Base-by-base conservation (phyloP, 2,113 vertebrate genomes). In the Bettongia penicillata region DNA sequence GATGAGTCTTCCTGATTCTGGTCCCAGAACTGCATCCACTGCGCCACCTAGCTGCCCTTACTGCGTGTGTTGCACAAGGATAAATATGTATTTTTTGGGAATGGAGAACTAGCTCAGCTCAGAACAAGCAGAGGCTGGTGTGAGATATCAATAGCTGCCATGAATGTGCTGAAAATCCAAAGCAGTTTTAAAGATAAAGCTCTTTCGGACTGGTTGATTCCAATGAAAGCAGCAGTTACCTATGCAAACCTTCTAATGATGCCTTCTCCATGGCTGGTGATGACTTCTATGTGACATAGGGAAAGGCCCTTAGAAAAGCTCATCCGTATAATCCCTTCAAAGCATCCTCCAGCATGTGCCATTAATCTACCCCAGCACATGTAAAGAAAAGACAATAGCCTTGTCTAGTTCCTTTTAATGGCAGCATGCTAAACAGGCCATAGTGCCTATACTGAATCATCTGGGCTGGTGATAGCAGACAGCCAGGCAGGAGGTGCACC, bases 351-450 rank as follows among this genome's bases (percentile, higher is more conserved):
- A 84, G 24, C n/a, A 52, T 89, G 47, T 91, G 37, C 95, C 93
- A 91, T n/a, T 93, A 95, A 95, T 37, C 50, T 48, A 53, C 0
- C 25, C 51, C 26, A 92, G 68, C 16, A 92, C 23, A 93, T 2
- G 8, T 0, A 19, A 94, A 22, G n/a, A 68, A 51, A 96, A 98
- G 96, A 23, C 2, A 93, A 53, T 95, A 95, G 93, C 91, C 96
- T 89, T 97, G 93, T 94, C 98, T 97, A 97, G 93, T 97, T 98
- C 97, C 97, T 97, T 91, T 68, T 93, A 97, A 19, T 50, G 49
- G 91, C 77, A 95, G 94, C 97, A 97, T 91, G 93, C 93, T 97
- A 96, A 97, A 95, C 0, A 96, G 94, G 91, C 97, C 92, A 14
- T 0, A 11, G 52, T 93, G 96, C 50, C 94, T 84, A 91, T 43